Conservation (phyloP, 1,140 invertebrate species). For the Pseudomyrmex flavicornis region DNA sequence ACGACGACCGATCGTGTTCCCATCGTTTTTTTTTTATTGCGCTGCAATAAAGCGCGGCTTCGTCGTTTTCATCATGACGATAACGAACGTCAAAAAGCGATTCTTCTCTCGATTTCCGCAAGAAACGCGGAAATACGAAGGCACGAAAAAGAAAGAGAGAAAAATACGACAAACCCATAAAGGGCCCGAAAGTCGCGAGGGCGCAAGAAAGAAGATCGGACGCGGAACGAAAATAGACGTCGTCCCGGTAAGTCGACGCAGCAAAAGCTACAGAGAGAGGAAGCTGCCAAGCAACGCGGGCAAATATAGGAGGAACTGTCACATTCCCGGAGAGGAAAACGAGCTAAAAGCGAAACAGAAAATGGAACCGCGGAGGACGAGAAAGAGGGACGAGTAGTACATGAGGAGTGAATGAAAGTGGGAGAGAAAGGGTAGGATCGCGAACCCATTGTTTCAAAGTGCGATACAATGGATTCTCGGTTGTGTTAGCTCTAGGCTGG, state of each 20-base stretch:
- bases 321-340: conserved; percentile 25
- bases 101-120: conserved; percentile 7
- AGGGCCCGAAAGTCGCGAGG: not conserved
- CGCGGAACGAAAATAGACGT: conserved; percentile 36
- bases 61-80: conserved; percentile 24
- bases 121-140: not conserved
- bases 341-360: conserved; percentile 41
- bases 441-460: conserved; percentile 63
- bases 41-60: not conserved
- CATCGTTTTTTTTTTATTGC: conserved; percentile 16
- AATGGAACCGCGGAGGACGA: conserved; percentile 1
- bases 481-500: conserved; percentile 50
- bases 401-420: not conserved
- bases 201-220: conserved; percentile 15
- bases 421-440: conserved; percentile 9
- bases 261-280: conserved; percentile 13
- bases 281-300: not conserved
- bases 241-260: not conserved
- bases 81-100: conserved; percentile 18
- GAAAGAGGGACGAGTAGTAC: not conserved
- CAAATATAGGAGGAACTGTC: conserved; percentile 40
- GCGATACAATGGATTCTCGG: conserved; percentile 47
- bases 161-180: conserved; percentile 24
- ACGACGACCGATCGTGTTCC: not conserved
- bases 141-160: no score